Evolutionary conservation across 2,797 vertebrate species (phyloP).

Genomic region (Xerus rutilus): DNA sequence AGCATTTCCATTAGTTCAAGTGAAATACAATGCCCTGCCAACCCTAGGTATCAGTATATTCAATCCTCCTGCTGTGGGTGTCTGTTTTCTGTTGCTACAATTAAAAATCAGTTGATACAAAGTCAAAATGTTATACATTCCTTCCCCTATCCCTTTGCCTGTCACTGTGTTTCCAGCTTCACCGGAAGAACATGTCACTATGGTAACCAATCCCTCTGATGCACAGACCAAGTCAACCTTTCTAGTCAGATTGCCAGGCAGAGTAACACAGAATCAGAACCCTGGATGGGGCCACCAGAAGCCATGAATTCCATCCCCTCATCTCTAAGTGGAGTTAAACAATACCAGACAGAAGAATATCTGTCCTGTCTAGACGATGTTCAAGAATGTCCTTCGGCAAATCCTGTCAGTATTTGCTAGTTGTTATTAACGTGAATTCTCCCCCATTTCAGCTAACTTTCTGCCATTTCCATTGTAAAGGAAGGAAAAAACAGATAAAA

Average conservation of each 20-base stretch:
- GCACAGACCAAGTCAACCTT: constrained; percentile 79
- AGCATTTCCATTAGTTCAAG: constrained; percentile 70
- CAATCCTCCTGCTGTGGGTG: constrained; percentile 69
- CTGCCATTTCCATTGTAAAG: not conserved
- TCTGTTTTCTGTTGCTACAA: constrained; percentile 78
- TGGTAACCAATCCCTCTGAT: constrained; percentile 78
- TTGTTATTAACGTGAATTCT: constrained; percentile 17
- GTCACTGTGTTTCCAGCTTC: constrained; percentile 76
- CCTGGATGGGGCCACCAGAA: constrained; percentile 35
- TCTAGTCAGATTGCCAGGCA: constrained; percentile 63
- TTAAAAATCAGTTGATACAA: constrained; percentile 80
- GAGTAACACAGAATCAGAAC: constrained; percentile 62
- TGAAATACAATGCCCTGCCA: constrained; percentile 79
- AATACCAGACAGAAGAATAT: not conserved
- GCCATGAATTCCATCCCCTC: not conserved
- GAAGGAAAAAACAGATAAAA: not conserved
- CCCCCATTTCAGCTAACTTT: constrained; percentile 36
- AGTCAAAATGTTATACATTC: constrained; percentile 79
- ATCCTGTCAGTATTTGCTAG: not conserved
- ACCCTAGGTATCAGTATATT: constrained; percentile 55
- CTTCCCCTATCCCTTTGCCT: constrained; percentile 72
- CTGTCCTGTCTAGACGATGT: not conserved
- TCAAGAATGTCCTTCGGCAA: constrained; percentile 58
- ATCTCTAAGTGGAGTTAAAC: not conserved
- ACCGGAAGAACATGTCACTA: constrained; percentile 81